Evolutionary conservation across 2,888 invertebrate genomes (phyloP).

Genomic region (Caenorhabditis japonica): DNA sequence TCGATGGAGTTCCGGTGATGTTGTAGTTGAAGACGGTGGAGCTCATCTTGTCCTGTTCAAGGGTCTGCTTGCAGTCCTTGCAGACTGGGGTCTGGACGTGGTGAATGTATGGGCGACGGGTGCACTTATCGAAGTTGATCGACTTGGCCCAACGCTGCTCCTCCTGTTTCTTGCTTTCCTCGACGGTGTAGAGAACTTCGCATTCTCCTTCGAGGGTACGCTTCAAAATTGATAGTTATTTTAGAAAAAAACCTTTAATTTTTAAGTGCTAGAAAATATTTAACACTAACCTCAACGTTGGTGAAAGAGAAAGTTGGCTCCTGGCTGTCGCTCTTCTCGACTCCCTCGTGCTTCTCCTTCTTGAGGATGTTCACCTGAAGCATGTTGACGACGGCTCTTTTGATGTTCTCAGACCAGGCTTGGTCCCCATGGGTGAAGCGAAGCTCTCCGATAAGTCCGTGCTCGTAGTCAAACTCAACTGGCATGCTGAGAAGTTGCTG

Average conservation of each 20-base stretch:
- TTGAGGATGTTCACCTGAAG: conserved; percentile 65
- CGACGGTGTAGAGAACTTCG: conserved; percentile 62
- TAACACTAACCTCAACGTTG: conserved; percentile 43
- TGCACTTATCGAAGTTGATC: conserved; percentile 78
- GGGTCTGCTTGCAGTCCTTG: conserved; percentile 47
- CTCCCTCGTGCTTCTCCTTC: conserved; percentile 48
- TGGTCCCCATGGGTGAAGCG: conserved; percentile 61
- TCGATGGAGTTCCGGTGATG: conserved; percentile 61
- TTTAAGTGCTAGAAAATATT: background rate
- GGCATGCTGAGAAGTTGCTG: conserved; percentile 52
- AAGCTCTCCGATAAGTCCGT: conserved; percentile 60
- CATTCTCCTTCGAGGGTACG: conserved; percentile 73
- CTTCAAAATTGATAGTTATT: conserved; percentile 26
- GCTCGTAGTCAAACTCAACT: conserved; percentile 56
- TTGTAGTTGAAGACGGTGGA: conserved; percentile 64
- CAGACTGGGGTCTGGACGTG: conserved; percentile 49
- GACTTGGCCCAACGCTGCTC: conserved; percentile 75
- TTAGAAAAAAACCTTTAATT: background rate
- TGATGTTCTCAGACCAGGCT: conserved; percentile 73
- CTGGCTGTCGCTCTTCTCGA: conserved; percentile 39
- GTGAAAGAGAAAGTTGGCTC: conserved; percentile 44
- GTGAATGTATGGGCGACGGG: conserved; percentile 44
- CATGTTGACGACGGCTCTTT: conserved; percentile 73
- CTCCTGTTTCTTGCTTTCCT: conserved; percentile 45
- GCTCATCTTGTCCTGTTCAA: conserved; percentile 56